A percentile compares a stretch with the other conserved stretches of the same genome.
Evolutionary conservation across 2,797 vertebrate genomes (phyloP).

Genomic region (Fistularia tabacaria): DNA sequence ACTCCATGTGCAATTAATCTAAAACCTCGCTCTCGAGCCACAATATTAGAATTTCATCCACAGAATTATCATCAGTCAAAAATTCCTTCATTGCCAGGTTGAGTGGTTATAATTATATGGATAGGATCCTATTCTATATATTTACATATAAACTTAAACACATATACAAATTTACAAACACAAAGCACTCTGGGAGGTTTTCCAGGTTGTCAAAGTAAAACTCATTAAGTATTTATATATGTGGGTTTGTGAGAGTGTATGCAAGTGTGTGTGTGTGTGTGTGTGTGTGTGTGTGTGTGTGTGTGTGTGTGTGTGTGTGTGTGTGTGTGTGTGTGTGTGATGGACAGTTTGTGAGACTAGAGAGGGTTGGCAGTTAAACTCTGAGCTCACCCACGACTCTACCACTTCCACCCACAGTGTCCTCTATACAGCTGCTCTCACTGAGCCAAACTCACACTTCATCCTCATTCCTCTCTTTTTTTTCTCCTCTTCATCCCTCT

Average conservation of each 20-base stretch:
- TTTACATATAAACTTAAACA: no score
- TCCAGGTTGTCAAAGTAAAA: slow-evolving; percentile 44
- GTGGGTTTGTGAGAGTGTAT: slow-evolving; percentile 15
- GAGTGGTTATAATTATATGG: no score
- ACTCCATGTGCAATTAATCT: no score
- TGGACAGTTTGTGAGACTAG: slow-evolving; percentile 73
- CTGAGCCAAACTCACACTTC: slow-evolving; percentile 80
- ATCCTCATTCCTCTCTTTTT: slow-evolving; percentile 61
- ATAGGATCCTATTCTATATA: no score
- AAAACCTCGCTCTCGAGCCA: no score
- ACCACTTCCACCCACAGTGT: slow-evolving; percentile 83
- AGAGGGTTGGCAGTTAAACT: slow-evolving; percentile 76
- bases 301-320: slow-evolving; percentile 12
- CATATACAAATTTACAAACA: no score
- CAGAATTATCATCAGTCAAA: no score
- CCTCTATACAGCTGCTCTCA: slow-evolving; percentile 82
- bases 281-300: slow-evolving; percentile 11
- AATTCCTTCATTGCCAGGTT: no score
- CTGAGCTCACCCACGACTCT: slow-evolving; percentile 79
- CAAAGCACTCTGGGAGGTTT: slow-evolving; percentile 22
- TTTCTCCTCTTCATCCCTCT: slow-evolving; percentile 20
- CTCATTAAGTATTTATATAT: slow-evolving; percentile 2
- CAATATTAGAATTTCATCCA: no score
- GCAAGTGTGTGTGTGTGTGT: slow-evolving; percentile 13
- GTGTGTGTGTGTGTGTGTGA: slow-evolving; percentile 46